These are phyloP conservation scores for Pachyramphus minor DNA, from an alignment of 2,113 vertebrate species.

Conservation along the genomic window DNA sequence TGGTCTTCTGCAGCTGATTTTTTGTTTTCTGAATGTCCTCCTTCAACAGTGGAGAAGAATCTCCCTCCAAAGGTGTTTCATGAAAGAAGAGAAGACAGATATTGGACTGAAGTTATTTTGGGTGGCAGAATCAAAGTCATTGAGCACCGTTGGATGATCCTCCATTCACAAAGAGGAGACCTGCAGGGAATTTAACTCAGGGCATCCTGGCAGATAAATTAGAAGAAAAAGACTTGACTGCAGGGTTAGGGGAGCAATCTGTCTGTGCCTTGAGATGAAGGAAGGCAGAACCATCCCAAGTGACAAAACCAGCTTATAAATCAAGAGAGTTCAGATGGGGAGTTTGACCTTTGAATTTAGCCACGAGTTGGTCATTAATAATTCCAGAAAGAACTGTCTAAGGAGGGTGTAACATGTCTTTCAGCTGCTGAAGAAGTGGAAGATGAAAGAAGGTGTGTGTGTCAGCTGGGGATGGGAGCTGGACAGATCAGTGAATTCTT, in stretches of 20 bases:
- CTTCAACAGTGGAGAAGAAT: neutral
- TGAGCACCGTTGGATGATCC: neutral
- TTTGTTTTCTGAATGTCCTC: neutral
- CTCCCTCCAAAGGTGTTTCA: neutral
- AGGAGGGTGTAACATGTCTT: neutral
- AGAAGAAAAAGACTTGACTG: neutral
- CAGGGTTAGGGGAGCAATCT: neutral
- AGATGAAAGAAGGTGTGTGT: neutral
- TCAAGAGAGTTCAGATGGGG: neutral
- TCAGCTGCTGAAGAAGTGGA: neutral
- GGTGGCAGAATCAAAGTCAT: neutral
- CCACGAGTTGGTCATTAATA: neutral
- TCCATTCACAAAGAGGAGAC: neutral
- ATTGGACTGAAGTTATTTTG: neutral
- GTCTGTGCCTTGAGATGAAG: neutral
- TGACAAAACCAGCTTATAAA: neutral
- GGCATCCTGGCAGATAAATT: neutral
- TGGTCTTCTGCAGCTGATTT: rapidly evolving
- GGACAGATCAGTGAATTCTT: neutral
- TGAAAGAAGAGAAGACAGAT: neutral
- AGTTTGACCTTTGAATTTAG: neutral
- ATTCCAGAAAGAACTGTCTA: neutral
- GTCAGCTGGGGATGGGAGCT: neutral
- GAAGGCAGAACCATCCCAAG: neutral
- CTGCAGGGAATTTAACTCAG: neutral